phyloP scores from a whole-genome alignment of 1,140 invertebrate species.

The Triops longicaudatus region DNA sequence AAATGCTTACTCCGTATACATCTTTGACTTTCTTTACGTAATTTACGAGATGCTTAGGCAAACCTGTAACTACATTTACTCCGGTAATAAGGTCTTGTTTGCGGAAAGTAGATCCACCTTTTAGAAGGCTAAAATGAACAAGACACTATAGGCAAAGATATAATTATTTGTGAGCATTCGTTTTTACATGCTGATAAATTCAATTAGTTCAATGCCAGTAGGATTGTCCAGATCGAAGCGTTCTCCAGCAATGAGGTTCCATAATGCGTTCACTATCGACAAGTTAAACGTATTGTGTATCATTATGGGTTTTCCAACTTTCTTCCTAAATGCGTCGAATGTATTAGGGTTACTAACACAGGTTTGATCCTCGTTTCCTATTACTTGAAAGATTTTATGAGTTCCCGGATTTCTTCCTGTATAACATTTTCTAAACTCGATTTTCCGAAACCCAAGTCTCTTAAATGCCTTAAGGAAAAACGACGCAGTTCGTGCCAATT shows the following conservation, averaged over 20 bases:
- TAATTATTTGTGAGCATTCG: background rate
- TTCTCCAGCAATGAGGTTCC: constrained; percentile 41
- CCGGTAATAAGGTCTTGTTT: background rate
- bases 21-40: background rate
- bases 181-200: background rate
- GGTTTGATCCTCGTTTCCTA: too few species aligned
- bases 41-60: background rate
- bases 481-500: constrained; percentile 62
- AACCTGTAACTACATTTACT: background rate
- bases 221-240: constrained; percentile 19
- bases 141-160: background rate
- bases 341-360: too few species aligned
- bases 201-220: background rate
- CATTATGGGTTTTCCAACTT: constrained; percentile 24
- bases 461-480: constrained; percentile 56
- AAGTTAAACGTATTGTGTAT: constrained; percentile 34
- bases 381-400: constrained; percentile 20
- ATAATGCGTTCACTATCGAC: constrained; percentile 42
- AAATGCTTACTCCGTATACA: background rate
- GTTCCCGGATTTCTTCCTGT: constrained; percentile 35
- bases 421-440: constrained; percentile 37
- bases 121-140: background rate
- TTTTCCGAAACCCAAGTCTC: constrained; percentile 64
- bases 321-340: constrained; percentile 30
- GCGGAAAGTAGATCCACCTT: background rate